Percentiles rank a stretch among this genome's conserved stretches.
These are phyloP conservation scores for Parascotia fuliginaria DNA, from an alignment of 2,888 invertebrate genomes.

Conservation along the genomic window DNA sequence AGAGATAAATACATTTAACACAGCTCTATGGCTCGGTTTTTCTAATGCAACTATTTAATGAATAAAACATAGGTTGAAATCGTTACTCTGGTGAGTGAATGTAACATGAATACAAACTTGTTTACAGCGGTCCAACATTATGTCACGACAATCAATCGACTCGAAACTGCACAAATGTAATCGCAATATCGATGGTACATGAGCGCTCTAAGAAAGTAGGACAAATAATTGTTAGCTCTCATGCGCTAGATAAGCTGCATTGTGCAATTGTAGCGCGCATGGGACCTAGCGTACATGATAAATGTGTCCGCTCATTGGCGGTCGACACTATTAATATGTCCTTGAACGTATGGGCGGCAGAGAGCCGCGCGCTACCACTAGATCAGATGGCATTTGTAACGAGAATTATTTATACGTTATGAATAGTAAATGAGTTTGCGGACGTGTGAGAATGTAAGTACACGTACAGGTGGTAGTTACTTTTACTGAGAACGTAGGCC, in stretches of 20 bases:
- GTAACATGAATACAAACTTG: conserved; percentile 44
- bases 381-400: conserved; percentile 46
- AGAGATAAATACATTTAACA: conserved; percentile 36
- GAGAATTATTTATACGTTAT: conserved; percentile 43
- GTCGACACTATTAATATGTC: conserved; percentile 75
- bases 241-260: conserved; percentile 77
- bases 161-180: conserved; percentile 64
- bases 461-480: conserved; percentile 52
- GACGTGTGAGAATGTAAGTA: conserved; percentile 51
- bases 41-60: conserved; percentile 31
- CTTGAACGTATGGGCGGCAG: conserved; percentile 65
- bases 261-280: conserved; percentile 71
- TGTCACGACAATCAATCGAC: conserved; percentile 59
- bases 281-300: conserved; percentile 64
- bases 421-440: conserved; percentile 47
- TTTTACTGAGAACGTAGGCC: conserved; percentile 59
- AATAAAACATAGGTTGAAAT: conserved; percentile 42
- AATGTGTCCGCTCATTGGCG: conserved; percentile 71
- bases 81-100: conserved; percentile 44
- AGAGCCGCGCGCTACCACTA: conserved; percentile 3
- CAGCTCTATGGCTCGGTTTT: conserved; percentile 25
- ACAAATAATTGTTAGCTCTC: conserved; percentile 74
- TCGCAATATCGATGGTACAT: conserved; percentile 52
- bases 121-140: conserved; percentile 45
- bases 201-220: conserved; percentile 66